phyloP scores from a whole-genome alignment of 2,113 vertebrate genomes.

The Hiodon tergisus region DNA sequence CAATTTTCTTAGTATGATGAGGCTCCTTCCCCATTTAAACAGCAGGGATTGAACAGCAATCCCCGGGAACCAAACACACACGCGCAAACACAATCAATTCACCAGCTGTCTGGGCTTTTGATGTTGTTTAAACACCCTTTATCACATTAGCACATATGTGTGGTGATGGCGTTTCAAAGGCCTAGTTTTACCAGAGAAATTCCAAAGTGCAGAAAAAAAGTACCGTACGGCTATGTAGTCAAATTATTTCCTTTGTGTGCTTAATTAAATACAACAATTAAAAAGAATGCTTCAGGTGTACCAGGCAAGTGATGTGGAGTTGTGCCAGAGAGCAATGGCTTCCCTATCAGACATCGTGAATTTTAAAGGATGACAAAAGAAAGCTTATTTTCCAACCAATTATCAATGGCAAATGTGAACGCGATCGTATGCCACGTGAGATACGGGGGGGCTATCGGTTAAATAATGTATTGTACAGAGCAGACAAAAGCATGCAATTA shows the following conservation, averaged over 20 bases:
- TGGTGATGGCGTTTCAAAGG: constrained; percentile 9
- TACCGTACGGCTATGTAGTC: background rate
- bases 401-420: background rate
- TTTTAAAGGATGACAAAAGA: background rate
- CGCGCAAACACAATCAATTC: background rate
- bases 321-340: background rate
- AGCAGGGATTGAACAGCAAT: background rate
- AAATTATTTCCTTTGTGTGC: constrained; percentile 1
- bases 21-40: background rate
- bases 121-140: constrained; percentile 9
- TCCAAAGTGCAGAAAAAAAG: background rate
- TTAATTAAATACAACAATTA: background rate
- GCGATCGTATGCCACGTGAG: no score
- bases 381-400: constrained; percentile 4
- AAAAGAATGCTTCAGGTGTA: constrained; percentile 4
- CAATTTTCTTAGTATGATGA: background rate
- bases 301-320: background rate
- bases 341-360: background rate
- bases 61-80: background rate
- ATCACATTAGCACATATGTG: constrained; percentile 11
- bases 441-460: background rate
- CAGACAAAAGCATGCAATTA: background rate
- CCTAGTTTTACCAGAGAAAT: constrained; percentile 2
- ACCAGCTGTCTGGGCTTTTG: constrained; percentile 10
- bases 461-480: background rate